These are phyloP conservation scores for Rhincodon typus DNA, from an alignment of 2,797 vertebrate species.

Conservation along the genomic window DNA sequence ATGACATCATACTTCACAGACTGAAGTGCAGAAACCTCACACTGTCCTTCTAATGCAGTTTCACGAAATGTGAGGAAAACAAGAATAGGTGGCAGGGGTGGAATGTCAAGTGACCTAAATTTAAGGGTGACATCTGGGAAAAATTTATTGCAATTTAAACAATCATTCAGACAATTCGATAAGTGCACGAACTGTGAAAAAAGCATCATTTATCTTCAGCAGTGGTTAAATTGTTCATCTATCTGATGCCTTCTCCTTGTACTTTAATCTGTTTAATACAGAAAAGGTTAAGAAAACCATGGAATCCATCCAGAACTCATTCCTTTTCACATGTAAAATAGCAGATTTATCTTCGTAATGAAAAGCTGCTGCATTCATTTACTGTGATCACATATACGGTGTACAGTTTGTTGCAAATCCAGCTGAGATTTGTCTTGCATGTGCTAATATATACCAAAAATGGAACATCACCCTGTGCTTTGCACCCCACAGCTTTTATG, in stretches of 20 bases:
- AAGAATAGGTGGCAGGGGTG: neutral
- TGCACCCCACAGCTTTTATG: too few species aligned
- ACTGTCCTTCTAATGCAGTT: slow-evolving; percentile 17
- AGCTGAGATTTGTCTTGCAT: neutral
- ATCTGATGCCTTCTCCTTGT: slow-evolving; percentile 32
- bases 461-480: neutral
- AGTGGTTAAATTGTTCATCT: slow-evolving; percentile 29
- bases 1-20: slow-evolving; percentile 4
- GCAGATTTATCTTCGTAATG: neutral
- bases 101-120: neutral
- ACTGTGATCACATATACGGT: neutral
- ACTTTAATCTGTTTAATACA: slow-evolving; percentile 32
- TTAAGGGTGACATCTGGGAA: slow-evolving; percentile 4
- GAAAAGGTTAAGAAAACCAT: slow-evolving; percentile 31
- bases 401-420: neutral
- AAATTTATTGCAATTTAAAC: slow-evolving; percentile 33
- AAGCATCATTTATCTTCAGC: slow-evolving; percentile 65
- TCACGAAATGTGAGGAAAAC: neutral
- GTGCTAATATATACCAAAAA: neutral
- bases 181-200: slow-evolving; percentile 53
- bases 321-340: neutral
- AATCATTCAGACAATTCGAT: slow-evolving; percentile 50
- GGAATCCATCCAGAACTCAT: slow-evolving; percentile 26
- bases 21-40: neutral
- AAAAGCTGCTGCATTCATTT: neutral